These are phyloP conservation scores for Bolborhynchus lineola DNA, from an alignment of 2,113 vertebrate species.

Conservation along the genomic window DNA sequence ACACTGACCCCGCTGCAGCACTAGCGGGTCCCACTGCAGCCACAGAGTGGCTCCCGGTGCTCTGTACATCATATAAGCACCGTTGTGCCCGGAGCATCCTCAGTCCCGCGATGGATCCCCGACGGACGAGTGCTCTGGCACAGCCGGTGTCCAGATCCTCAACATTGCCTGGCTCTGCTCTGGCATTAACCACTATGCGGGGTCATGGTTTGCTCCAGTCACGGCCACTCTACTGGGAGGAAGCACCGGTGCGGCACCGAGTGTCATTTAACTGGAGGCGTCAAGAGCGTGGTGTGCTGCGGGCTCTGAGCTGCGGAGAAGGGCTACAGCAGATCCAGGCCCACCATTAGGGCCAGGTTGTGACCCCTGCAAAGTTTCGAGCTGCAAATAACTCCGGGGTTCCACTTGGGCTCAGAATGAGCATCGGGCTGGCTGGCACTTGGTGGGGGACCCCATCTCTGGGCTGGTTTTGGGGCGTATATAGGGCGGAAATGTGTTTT, in stretches of 20 bases:
- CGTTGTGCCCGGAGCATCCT: neutral
- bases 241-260: neutral
- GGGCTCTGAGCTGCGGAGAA: neutral
- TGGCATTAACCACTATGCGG: neutral
- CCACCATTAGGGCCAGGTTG: neutral
- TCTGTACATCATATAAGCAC: neutral
- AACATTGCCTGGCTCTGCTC: neutral
- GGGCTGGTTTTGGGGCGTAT: neutral
- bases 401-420: neutral
- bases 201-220: neutral
- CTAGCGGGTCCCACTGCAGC: too few species aligned
- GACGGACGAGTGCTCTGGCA: neutral
- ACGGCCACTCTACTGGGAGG: neutral
- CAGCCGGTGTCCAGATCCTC: neutral
- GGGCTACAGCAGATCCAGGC: neutral
- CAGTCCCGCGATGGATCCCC: neutral
- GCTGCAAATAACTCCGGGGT: neutral
- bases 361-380: neutral
- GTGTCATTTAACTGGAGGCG: neutral
- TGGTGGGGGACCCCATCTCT: fast-evolving
- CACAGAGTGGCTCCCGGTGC: neutral
- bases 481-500: neutral
- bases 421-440: neutral
- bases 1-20: neutral
- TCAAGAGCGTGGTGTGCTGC: neutral